Evolutionary conservation across 1,140 invertebrate genomes (phyloP).

Genomic region (Sarcophaga peregrina): DNA sequence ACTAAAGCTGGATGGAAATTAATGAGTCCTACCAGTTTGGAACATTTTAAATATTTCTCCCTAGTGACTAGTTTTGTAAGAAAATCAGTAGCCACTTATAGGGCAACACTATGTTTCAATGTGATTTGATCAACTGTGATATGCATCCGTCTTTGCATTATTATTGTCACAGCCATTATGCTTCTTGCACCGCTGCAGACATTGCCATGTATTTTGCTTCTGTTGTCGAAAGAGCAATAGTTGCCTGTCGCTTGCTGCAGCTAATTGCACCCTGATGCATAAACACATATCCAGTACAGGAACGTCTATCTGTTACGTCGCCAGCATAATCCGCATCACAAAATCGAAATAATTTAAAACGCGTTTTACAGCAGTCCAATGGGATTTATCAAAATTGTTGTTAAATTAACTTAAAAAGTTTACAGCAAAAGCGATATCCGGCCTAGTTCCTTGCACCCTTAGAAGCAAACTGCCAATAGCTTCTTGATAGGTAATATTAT

Average conservation of each 20-base stretch:
- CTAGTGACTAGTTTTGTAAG: not conserved
- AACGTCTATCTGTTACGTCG: slow-evolving; percentile 10
- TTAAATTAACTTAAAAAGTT: slow-evolving; percentile 28
- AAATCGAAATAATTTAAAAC: slow-evolving; percentile 28
- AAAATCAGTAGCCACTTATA: slow-evolving; percentile 13
- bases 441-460: slow-evolving; percentile 51
- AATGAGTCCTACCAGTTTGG: slow-evolving; percentile 6
- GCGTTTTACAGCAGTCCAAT: slow-evolving; percentile 35
- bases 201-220: slow-evolving; percentile 44
- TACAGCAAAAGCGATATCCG: slow-evolving; percentile 40
- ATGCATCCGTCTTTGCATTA: not conserved
- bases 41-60: slow-evolving; percentile 3
- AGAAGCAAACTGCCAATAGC: slow-evolving; percentile 56
- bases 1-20: slow-evolving; percentile 24
- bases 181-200: not conserved
- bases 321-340: slow-evolving; percentile 37
- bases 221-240: slow-evolving; percentile 34
- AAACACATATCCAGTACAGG: slow-evolving; percentile 32
- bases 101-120: too few species aligned
- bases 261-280: slow-evolving; percentile 22
- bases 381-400: slow-evolving; percentile 15
- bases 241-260: too few species aligned
- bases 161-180: not conserved
- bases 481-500: slow-evolving; percentile 55
- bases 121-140: not conserved